These are phyloP conservation scores for Phalacrocorax brasilianus DNA, from an alignment of 2,113 vertebrate genomes.

Conservation along the genomic window DNA sequence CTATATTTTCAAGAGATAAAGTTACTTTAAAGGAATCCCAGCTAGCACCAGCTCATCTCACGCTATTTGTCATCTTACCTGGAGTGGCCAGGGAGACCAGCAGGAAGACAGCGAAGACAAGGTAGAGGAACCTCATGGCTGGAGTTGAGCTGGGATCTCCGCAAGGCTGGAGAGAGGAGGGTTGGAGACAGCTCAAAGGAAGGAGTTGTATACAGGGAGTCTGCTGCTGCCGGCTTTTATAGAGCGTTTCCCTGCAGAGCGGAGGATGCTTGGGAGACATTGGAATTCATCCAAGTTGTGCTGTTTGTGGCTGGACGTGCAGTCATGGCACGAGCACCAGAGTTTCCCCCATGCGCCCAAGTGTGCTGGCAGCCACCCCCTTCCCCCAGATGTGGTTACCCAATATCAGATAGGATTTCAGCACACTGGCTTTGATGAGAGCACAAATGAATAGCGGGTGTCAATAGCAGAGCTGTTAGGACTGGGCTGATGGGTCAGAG, in stretches of 20 bases:
- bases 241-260: background rate
- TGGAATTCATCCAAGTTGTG: background rate
- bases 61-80: conserved; percentile 22
- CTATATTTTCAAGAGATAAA: background rate
- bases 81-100: conserved; percentile 38
- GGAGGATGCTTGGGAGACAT: background rate
- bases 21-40: background rate
- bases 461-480: background rate
- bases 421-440: background rate
- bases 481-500: background rate
- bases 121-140: conserved; percentile 54
- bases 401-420: background rate
- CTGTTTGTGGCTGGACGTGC: rapidly evolving
- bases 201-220: background rate
- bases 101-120: conserved; percentile 5
- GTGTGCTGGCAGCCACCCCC: background rate
- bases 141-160: background rate
- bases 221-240: conserved; percentile 32
- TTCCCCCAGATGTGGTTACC: background rate
- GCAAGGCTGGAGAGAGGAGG: background rate
- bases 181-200: background rate
- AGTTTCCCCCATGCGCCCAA: rapidly evolving
- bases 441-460: background rate
- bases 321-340: background rate
- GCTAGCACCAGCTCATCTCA: background rate